Evolutionary conservation across 2,797 vertebrate species (phyloP).

Genomic region (Enteromius treurensis): DNA sequence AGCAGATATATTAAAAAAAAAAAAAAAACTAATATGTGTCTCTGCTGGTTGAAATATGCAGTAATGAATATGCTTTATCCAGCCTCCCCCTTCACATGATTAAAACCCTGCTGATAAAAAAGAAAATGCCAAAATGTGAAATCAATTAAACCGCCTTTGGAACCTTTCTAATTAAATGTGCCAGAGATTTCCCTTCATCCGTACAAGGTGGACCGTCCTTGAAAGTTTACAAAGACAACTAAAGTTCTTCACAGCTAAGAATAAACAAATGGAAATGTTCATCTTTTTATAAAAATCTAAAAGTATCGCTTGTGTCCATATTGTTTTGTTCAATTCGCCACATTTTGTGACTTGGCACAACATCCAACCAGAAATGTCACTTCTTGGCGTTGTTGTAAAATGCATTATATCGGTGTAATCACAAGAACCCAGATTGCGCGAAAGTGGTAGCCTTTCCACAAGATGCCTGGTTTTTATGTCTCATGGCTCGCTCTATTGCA

Average conservation of each 20-base stretch:
- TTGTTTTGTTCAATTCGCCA: constrained; percentile 29
- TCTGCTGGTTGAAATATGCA: background rate
- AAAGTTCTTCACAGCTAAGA: background rate
- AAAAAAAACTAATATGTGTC: background rate
- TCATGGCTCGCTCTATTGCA: constrained; percentile 46
- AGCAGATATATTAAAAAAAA: no score
- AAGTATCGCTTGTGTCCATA: constrained; percentile 9
- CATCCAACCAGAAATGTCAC: constrained; percentile 53
- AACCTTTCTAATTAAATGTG: constrained; percentile 48
- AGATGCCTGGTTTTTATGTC: constrained; percentile 49
- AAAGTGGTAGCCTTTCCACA: constrained; percentile 41
- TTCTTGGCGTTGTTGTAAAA: constrained; percentile 38
- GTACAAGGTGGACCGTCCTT: constrained; percentile 24
- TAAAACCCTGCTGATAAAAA: constrained; percentile 14
- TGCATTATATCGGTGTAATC: constrained; percentile 47
- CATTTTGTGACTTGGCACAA: constrained; percentile 33
- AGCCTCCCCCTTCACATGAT: constrained; percentile 5
- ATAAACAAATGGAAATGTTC: background rate
- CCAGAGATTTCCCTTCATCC: background rate
- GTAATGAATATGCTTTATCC: constrained; percentile 25
- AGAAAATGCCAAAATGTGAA: constrained; percentile 40
- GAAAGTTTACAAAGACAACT: constrained; percentile 14
- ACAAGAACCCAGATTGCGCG: constrained; percentile 19
- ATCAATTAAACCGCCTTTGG: constrained; percentile 47
- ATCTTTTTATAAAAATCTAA: background rate